phyloP scores from a whole-genome alignment of 1,140 invertebrate genomes.

The Sycophaga agraensis region DNA sequence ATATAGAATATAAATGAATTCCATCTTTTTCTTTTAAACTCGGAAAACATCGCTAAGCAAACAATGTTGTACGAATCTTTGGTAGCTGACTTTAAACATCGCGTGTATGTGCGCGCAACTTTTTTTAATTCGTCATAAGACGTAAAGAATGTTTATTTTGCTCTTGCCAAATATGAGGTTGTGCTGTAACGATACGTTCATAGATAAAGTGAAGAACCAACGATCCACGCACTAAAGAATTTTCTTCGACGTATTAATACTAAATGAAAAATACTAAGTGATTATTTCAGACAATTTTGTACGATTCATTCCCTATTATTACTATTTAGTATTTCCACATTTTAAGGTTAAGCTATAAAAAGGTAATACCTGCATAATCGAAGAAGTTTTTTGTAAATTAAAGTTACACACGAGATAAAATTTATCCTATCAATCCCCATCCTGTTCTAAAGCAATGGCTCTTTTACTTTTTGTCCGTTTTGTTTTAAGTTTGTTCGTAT shows the following conservation, averaged over 20 bases:
- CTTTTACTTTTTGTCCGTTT: too few relatives aligned
- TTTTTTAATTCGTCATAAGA: not conserved
- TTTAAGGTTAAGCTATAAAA: too few relatives aligned
- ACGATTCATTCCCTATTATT: not conserved
- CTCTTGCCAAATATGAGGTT: not conserved
- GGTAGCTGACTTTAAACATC: conserved; percentile 25
- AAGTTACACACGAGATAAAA: too few relatives aligned
- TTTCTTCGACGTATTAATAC: too few relatives aligned
- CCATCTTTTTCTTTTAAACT: conserved; percentile 5
- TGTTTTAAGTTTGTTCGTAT: conserved; percentile 17
- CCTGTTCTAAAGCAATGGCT: too few relatives aligned
- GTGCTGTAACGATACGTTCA: not conserved
- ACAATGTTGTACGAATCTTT: conserved; percentile 29
- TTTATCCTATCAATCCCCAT: too few relatives aligned
- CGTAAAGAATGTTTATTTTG: not conserved
- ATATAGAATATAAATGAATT: conserved; percentile 27
- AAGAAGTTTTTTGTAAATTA: too few relatives aligned
- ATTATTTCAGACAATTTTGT: not conserved
- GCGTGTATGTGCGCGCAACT: conserved; percentile 5
- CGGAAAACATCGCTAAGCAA: conserved; percentile 7
- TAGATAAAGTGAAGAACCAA: not conserved
- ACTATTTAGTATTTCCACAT: not conserved
- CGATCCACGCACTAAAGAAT: not conserved
- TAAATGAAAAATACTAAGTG: too few relatives aligned
- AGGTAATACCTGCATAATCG: too few relatives aligned